Base-by-base conservation (phyloP, 2,888 invertebrate species). In the Drosophila borborema region DNA sequence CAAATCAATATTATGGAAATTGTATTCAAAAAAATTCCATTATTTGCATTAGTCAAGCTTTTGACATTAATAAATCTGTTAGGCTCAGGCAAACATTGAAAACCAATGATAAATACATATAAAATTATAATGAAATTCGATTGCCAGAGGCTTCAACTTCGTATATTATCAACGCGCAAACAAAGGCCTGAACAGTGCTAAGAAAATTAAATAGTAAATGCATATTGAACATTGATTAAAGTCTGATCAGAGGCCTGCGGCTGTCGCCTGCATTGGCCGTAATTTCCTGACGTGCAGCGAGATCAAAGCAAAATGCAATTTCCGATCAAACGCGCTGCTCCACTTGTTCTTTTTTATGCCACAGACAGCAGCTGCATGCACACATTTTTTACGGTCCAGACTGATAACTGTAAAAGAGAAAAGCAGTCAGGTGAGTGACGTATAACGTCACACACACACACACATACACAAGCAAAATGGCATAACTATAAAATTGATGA, bases 271-370 rank as follows among this genome's bases (percentile, higher is more conserved):
- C 73, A 77, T 81, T 77, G 84, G 70, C 74, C 74, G 72, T 81
- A 87, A 85, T 87, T 87, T 85, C 84, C 84, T 89, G 85, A 40
- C 55, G 64, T 49, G 68, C 55, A 65, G 56, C 64, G 54, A 34
- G 74, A 74, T 87, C 89, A 86, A 88, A 89, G 75, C 64, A 59
- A 78, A 89, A 89, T 86, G 86, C 86, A 88, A 86, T 86, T 85
- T 86, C 88, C 90, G 89, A 74, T 87, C 64, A 71, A 83, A 48
- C 59, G 54, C 66, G 51, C 40, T 61, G 64, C 49, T 36, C 40
- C 46, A 46, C 36, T 59, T 43, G 6, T 5, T 23, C 43, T 43
- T 53, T 58, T 71, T 60, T 62, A 67, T 68, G 62, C 61, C 59
- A 49, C 62, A 36, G 46, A 55, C 78, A 74, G 12, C 67, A 48